Evolutionary conservation across 2,888 invertebrate species (phyloP).

Genomic region (Dynastes tityus): DNA sequence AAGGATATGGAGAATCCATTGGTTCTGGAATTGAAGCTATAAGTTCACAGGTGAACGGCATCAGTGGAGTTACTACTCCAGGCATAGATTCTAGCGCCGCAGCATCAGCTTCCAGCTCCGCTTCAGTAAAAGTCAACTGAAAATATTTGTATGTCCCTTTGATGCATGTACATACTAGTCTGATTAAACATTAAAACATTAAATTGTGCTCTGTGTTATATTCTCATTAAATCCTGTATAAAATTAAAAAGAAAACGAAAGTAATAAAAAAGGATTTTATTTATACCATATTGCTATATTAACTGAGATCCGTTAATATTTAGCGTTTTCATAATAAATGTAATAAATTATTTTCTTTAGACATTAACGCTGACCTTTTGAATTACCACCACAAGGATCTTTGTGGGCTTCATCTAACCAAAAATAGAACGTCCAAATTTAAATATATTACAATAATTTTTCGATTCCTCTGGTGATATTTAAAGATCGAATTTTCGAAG

Average conservation of each 20-base stretch:
- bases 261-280: not conserved
- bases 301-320: not conserved
- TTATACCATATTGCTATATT: not conserved
- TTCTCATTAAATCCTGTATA: conserved; percentile 12
- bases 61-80: conserved; percentile 14
- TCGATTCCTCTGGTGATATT: not conserved
- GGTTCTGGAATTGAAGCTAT: not conserved
- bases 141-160: conserved; percentile 36
- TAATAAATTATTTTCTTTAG: conserved; percentile 15
- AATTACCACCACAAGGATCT: not conserved
- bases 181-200: conserved; percentile 47
- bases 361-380: conserved; percentile 2
- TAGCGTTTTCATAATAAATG: not conserved
- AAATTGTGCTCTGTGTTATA: conserved; percentile 38
- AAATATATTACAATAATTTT: conserved; percentile 6
- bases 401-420: not conserved
- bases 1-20: not conserved
- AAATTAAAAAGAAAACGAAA: not conserved
- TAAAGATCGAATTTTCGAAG: not conserved
- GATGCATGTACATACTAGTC: conserved; percentile 46
- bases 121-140: conserved; percentile 36
- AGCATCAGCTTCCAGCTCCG: conserved; percentile 38
- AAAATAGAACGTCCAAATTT: conserved; percentile 9
- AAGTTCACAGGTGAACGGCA: conserved; percentile 6
- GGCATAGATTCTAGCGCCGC: conserved; percentile 29